A percentile compares a stretch with the other conserved stretches of the same genome.
Conservation (phyloP, 2,113 vertebrate species). For the Neodontobutis hainanensis region DNA sequence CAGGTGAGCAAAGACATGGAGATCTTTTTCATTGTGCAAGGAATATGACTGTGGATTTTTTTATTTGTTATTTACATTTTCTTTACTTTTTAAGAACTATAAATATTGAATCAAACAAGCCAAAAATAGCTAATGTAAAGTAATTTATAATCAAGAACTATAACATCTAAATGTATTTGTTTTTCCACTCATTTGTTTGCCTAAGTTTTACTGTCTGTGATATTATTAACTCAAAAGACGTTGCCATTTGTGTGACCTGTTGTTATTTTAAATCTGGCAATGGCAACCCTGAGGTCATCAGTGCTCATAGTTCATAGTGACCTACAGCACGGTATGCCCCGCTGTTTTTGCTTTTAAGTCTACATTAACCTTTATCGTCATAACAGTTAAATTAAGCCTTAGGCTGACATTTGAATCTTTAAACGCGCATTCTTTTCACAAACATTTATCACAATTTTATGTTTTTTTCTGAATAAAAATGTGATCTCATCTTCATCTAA, state of each 20-base stretch:
- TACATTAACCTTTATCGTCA: slow-evolving; percentile 31
- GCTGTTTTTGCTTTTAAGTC: slow-evolving; percentile 32
- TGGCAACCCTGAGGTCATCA: slow-evolving; percentile 12
- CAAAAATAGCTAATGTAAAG: no score
- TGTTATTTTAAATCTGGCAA: slow-evolving; percentile 29
- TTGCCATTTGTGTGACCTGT: slow-evolving; percentile 2
- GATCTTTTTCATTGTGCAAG: neutral
- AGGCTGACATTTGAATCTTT: neutral
- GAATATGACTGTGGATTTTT: no score
- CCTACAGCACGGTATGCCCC: slow-evolving; percentile 16
- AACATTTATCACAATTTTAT: no score
- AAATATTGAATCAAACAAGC: neutral
- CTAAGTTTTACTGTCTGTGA: no score
- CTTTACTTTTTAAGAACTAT: neutral
- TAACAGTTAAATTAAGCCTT: slow-evolving; percentile 18
- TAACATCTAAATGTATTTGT: neutral
- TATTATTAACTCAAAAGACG: slow-evolving; percentile 6
- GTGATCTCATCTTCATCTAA: no score
- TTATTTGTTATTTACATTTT: no score
- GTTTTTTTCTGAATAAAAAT: no score
- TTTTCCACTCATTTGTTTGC: neutral
- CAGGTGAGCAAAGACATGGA: slow-evolving; percentile 80
- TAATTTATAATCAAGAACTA: no score
- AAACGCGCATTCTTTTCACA: no score
- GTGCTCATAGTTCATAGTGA: slow-evolving; percentile 22